Percentiles rank a stretch among this genome's conserved stretches.
Conservation (phyloP, 2,113 vertebrate species). For the Poecilia latipinna region DNA sequence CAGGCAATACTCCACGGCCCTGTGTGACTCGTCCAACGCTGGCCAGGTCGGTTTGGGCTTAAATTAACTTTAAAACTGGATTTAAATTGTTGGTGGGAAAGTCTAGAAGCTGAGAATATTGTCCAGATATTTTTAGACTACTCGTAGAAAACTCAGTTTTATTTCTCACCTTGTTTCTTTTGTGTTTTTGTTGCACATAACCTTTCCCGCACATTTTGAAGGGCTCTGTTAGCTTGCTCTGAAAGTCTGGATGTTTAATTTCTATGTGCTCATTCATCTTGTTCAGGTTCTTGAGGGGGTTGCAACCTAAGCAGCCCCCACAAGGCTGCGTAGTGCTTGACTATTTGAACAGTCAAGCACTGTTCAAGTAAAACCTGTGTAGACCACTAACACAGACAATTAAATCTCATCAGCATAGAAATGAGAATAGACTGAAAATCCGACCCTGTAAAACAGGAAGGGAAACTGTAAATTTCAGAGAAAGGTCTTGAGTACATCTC, state of each 20-base stretch:
- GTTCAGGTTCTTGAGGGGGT: neutral
- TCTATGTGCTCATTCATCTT: neutral
- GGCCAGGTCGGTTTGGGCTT: conserved; percentile 83
- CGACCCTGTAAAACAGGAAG: too few species aligned
- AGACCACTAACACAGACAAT: neutral
- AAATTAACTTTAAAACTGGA: neutral
- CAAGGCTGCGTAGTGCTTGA: too few species aligned
- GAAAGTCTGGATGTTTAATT: too few species aligned
- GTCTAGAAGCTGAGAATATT: neutral
- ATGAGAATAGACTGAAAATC: too few species aligned
- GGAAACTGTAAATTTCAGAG: too few species aligned
- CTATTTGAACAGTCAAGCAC: neutral
- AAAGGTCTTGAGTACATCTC: too few species aligned
- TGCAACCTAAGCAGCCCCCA: neutral
- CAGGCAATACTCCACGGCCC: conserved; percentile 84
- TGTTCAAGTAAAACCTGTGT: too few species aligned
- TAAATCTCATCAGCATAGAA: too few species aligned
- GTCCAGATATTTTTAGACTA: neutral
- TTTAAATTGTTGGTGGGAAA: neutral
- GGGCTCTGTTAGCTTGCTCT: too few species aligned
- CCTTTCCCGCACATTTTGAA: neutral
- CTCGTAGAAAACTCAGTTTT: neutral
- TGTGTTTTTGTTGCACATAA: neutral
- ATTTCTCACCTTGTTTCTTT: neutral
- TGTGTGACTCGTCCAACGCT: conserved; percentile 85